Percentiles rank a stretch among this genome's conserved stretches.
Conservation (phyloP, 2,888 invertebrate genomes). For the Eupsilia transversa region DNA sequence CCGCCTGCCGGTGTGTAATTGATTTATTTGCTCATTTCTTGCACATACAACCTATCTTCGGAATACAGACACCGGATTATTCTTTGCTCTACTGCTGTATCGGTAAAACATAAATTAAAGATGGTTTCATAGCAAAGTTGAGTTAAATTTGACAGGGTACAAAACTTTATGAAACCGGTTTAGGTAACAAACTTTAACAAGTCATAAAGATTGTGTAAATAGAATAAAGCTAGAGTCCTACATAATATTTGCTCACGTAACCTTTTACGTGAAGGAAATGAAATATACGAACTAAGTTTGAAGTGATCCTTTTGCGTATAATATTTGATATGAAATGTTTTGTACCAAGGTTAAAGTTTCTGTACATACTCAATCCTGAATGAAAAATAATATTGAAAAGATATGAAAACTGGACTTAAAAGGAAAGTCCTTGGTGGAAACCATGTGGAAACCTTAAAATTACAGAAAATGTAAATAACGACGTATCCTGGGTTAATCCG, state of each 20-base stretch:
- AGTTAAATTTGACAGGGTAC: conserved; percentile 25
- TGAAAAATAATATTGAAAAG: conserved; percentile 26
- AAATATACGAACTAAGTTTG: conserved; percentile 52
- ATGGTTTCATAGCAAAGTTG: conserved; percentile 33
- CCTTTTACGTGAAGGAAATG: conserved; percentile 50
- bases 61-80: conserved; percentile 71
- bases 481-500: conserved; percentile 36
- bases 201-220: conserved; percentile 47
- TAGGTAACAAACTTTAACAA: conserved; percentile 40
- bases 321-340: conserved; percentile 42
- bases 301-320: conserved; percentile 47
- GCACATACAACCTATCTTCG: conserved; percentile 76
- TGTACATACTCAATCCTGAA: conserved; percentile 21
- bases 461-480: conserved; percentile 25
- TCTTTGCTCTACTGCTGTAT: conserved; percentile 62
- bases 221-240: conserved; percentile 44
- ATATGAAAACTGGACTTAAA: conserved; percentile 3
- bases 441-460: conserved; percentile 31
- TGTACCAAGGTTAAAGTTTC: conserved; percentile 6
- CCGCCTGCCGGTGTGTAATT: conserved; percentile 84
- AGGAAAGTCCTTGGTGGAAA: conserved; percentile 7
- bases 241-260: conserved; percentile 49
- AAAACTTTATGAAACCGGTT: conserved; percentile 20
- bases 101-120: conserved; percentile 53
- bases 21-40: conserved; percentile 88